These are phyloP conservation scores for Tarsius wallacei DNA, from an alignment of 2,797 vertebrate species.

Conservation along the genomic window DNA sequence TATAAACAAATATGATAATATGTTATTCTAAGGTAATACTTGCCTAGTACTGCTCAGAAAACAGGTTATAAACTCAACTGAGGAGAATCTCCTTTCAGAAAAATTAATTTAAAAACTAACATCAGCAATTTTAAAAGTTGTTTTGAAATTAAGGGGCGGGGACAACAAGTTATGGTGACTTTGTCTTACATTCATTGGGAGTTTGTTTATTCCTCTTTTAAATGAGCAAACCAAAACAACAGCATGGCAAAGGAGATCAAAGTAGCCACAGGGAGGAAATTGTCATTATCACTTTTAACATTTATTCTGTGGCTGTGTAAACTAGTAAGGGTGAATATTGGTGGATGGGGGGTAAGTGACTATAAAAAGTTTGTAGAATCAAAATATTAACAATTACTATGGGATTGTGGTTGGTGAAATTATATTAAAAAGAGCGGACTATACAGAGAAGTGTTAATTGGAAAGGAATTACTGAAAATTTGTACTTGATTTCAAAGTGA, in stretches of 20 bases:
- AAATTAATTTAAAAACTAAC: neutral
- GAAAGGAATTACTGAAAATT: neutral
- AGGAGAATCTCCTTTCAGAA: neutral
- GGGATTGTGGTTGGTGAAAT: neutral
- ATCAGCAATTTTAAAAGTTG: neutral
- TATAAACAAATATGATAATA: neutral
- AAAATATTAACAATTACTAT: neutral
- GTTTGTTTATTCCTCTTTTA: neutral
- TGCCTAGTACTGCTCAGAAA: neutral
- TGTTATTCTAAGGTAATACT: neutral
- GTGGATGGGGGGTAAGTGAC: neutral
- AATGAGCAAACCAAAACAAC: neutral
- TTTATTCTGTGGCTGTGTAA: neutral
- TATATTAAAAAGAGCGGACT: neutral
- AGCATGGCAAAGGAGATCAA: fast-evolving
- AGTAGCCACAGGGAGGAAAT: neutral
- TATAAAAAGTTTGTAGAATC: neutral
- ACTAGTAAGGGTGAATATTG: neutral
- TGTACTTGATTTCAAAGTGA: neutral
- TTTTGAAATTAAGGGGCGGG: neutral
- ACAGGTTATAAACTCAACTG: neutral
- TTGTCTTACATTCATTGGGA: neutral
- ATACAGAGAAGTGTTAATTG: neutral
- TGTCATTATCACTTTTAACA: neutral
- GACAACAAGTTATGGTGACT: neutral